A percentile compares a stretch with the other conserved stretches of the same genome.
Evolutionary conservation across 2,797 vertebrate species (phyloP).

Genomic region (Lateolabrax maculatus): DNA sequence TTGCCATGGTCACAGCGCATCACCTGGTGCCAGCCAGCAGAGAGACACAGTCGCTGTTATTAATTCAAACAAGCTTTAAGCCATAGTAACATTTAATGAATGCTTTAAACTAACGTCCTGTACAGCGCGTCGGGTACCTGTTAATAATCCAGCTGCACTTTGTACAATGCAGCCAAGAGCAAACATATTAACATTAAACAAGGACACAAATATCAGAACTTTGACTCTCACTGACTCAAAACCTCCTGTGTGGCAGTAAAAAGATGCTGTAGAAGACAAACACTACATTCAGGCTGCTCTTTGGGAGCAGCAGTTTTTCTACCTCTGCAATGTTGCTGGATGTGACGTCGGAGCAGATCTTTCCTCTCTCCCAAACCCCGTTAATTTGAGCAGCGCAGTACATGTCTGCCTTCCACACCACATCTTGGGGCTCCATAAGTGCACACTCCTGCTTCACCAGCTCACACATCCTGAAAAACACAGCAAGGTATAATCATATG

Average conservation of each 20-base stretch:
- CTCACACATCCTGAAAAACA: constrained; percentile 86
- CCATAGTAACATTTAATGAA: background rate
- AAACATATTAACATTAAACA: background rate
- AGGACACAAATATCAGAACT: background rate
- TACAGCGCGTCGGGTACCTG: background rate
- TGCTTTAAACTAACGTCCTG: background rate
- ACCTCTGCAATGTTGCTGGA: constrained; percentile 87
- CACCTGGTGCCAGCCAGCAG: constrained; percentile 82
- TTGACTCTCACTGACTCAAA: background rate
- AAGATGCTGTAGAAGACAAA: background rate
- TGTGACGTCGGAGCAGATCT: constrained; percentile 78
- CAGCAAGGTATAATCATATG: background rate
- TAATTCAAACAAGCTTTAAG: background rate
- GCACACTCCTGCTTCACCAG: constrained; percentile 83
- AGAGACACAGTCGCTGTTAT: background rate
- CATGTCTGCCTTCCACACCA: constrained; percentile 87
- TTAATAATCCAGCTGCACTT: background rate
- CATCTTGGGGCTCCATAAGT: constrained; percentile 70
- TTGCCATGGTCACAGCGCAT: constrained; percentile 91
- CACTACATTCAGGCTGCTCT: background rate
- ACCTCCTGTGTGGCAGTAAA: background rate
- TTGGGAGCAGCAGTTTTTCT: constrained; percentile 20
- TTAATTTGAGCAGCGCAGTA: constrained; percentile 87
- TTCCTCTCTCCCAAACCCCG: constrained; percentile 90
- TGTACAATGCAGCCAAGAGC: background rate